A percentile compares a stretch with the other conserved stretches of the same genome.
Conservation (phyloP, 2,113 vertebrate genomes). For the Cervus canadensis region DNA sequence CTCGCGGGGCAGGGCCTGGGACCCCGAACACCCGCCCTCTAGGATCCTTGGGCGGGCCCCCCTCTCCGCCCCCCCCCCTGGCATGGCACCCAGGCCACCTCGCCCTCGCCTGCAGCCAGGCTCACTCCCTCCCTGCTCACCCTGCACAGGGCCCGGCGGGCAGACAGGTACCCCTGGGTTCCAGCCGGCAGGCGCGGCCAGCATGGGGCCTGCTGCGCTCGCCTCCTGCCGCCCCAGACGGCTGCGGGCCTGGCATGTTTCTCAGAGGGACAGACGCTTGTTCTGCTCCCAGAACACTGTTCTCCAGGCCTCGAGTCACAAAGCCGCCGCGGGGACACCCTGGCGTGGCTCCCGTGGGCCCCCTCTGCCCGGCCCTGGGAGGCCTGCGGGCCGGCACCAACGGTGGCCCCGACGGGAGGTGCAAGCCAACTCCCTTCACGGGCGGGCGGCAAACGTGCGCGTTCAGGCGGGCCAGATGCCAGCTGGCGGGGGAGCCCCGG, state of each 20-base stretch:
- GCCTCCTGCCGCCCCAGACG: too few species aligned
- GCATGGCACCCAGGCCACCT: background rate
- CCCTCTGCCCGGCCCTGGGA: background rate
- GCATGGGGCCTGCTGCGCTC: rapidly evolving
- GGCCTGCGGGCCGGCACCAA: background rate
- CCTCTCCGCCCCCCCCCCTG: too few species aligned
- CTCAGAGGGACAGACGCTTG: background rate
- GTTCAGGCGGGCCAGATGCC: background rate
- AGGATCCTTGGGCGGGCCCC: too few species aligned
- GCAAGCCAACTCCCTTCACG: background rate
- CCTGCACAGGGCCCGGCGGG: background rate
- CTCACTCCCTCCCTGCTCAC: too few species aligned
- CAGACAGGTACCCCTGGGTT: background rate
- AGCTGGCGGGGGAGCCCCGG: background rate
- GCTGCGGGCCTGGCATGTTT: rapidly evolving
- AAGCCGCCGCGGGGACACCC: background rate
- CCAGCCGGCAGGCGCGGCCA: background rate
- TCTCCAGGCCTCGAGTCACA: background rate
- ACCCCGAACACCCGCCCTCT: background rate
- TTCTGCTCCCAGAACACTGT: background rate
- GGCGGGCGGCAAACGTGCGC: background rate
- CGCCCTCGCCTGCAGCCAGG: background rate
- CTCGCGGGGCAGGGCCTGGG: background rate
- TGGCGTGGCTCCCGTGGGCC: background rate
- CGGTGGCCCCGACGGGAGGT: background rate